Evolutionary conservation across 2,113 vertebrate genomes (phyloP).

Genomic region (Theristicus caerulescens): DNA sequence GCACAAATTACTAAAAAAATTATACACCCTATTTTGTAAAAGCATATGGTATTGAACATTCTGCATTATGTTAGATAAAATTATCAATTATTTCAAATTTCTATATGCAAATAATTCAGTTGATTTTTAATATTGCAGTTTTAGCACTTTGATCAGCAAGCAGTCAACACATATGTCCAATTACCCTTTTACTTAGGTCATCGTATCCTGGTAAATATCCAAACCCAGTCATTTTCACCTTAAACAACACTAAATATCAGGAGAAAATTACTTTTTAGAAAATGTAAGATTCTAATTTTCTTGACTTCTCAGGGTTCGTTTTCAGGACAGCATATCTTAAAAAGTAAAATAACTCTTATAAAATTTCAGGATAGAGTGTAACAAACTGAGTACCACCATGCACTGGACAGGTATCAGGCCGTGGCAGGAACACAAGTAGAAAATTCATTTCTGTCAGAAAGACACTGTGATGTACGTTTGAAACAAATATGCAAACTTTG

Average conservation of each 20-base stretch:
- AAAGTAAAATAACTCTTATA: neutral
- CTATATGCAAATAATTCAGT: slow-evolving; percentile 22
- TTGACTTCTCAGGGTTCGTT: neutral
- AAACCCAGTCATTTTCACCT: neutral
- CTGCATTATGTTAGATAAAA: slow-evolving; percentile 16
- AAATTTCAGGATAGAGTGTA: neutral
- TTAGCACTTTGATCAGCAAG: neutral
- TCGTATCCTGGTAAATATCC: neutral
- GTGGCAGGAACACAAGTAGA: neutral
- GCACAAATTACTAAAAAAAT: slow-evolving; percentile 1
- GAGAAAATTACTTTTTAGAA: slow-evolving; percentile 14
- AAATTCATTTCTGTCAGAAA: neutral
- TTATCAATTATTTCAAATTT: slow-evolving; percentile 17
- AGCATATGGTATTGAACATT: neutral
- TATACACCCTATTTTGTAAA: neutral
- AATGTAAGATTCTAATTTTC: slow-evolving; percentile 4
- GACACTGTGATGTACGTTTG: neutral
- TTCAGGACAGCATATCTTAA: neutral
- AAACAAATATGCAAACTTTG: neutral
- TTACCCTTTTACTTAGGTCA: slow-evolving; percentile 34
- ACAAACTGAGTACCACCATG: neutral
- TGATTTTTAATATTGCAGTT: slow-evolving; percentile 19
- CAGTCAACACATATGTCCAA: neutral
- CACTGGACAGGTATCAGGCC: neutral
- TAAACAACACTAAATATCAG: slow-evolving; percentile 7